Conservation (phyloP, 2,888 invertebrate genomes). For the Trissolcus japonicus region DNA sequence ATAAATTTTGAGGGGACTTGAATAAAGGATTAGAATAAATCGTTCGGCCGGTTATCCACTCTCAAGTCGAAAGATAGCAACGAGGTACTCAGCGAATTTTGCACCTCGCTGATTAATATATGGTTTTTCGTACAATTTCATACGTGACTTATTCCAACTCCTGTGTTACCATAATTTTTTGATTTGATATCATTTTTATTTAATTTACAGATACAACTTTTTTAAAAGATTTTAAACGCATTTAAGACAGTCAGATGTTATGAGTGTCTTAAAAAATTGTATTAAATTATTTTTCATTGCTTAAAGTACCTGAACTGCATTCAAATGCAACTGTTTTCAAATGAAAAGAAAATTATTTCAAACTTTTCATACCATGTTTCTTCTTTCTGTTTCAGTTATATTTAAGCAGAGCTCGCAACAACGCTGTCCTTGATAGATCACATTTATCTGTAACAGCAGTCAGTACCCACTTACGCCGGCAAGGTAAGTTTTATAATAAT, state of each 20-base stretch:
- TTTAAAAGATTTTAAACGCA: neutral
- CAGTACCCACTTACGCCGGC: slow-evolving; percentile 69
- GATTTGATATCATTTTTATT: neutral
- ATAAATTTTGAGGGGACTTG: slow-evolving; percentile 73
- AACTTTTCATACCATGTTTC: neutral
- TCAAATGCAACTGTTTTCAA: too few relatives aligned
- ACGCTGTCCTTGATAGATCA: slow-evolving; percentile 63
- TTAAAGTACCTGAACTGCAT: neutral
- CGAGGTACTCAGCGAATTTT: slow-evolving; percentile 42
- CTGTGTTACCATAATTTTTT: too few relatives aligned
- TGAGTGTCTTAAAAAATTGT: neutral
- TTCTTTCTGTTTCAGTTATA: slow-evolving; percentile 68
- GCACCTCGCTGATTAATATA: slow-evolving; percentile 48
- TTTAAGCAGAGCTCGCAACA: slow-evolving; percentile 71
- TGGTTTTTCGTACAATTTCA: slow-evolving; percentile 17
- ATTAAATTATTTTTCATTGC: neutral
- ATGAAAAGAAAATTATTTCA: neutral
- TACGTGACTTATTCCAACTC: slow-evolving; percentile 16
- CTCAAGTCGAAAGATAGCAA: slow-evolving; percentile 68
- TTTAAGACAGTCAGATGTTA: too few relatives aligned
- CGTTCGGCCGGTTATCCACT: slow-evolving; percentile 74
- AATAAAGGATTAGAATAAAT: slow-evolving; percentile 75
- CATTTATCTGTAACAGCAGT: slow-evolving; percentile 66
- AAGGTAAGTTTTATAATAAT: slow-evolving; percentile 65
- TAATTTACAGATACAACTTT: neutral